phyloP scores from a whole-genome alignment of 2,113 vertebrate species.

The Aphyosemion australe region DNA sequence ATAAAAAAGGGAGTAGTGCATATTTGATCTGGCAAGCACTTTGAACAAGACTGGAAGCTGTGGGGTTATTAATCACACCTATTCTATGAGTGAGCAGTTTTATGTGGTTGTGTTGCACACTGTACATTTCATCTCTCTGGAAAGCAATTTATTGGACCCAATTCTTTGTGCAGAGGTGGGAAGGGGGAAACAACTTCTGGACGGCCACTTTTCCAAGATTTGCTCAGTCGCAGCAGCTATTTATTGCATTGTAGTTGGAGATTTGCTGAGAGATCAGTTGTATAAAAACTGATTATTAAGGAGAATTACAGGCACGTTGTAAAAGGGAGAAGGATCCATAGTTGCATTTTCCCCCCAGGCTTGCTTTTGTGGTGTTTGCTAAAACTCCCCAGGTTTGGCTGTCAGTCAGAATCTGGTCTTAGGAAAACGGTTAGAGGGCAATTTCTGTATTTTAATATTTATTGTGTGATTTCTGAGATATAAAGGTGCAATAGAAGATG shows the following conservation, averaged over 20 bases:
- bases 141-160: constrained; percentile 54
- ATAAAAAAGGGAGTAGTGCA: constrained; percentile 2
- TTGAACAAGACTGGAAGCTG: constrained; percentile 38
- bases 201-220: constrained; percentile 31
- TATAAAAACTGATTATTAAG: not conserved
- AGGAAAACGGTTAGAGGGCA: too few species aligned
- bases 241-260: constrained; percentile 21
- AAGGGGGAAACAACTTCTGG: not conserved
- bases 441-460: too few species aligned
- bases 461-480: too few species aligned
- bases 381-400: too few species aligned
- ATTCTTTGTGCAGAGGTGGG: constrained; percentile 37
- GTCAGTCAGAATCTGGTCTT: too few species aligned
- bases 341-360: too few species aligned
- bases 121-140: constrained; percentile 50
- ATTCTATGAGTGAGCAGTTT: constrained; percentile 49
- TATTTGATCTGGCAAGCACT: constrained; percentile 57
- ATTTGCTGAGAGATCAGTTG: constrained; percentile 11
- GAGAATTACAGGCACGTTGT: not conserved
- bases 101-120: constrained; percentile 29
- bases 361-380: too few species aligned
- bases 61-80: constrained; percentile 67
- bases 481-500: too few species aligned
- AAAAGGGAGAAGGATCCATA: not conserved
- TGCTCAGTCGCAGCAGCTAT: constrained; percentile 23